Base-by-base conservation (phyloP, 2,113 vertebrate species). In the Oncorhynchus masou region DNA sequence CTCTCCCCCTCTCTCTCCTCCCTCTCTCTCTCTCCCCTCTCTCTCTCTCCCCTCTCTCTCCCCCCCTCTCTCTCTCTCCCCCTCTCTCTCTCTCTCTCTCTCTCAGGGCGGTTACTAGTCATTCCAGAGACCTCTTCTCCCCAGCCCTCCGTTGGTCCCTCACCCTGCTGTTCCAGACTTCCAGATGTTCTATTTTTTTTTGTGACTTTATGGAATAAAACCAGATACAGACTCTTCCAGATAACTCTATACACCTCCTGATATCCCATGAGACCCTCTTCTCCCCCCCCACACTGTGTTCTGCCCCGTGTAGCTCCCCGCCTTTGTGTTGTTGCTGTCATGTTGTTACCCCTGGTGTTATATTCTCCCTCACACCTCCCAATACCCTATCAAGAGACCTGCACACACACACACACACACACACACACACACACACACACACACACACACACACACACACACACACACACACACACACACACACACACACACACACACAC, bases 121-220 rank as follows among this genome's bases (percentile, higher is more conserved):
- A 20, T 19, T 67, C 65, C 25, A 34, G 73, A 12, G 1, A 24
- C 57, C 7, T 59, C 51, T 16, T 16, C 68, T 72, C 15, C 59
- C 31, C 24, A 7, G 25, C 27, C 51, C 66, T 68, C 25, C 8
- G 7, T 15, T 49, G 62, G 7, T 68, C 2, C 81, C 60, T 75
- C 1, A 59, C 64, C 84, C 86, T 75, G 84, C 86, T 83, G 81
- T 85, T 79, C 90, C 86, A 85, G 82, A 90, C 84, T 87, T 54
- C 81, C 91, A 91, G 87, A 89, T 90, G 81, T 89, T 89, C 85
- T 75, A 83, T 80, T 88, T 91, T 92, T 93, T 91, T 93, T 89
- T 92, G 93, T 93, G 91, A 92, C 91, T 88, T 85, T 92, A 90
- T 68, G 72, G 75, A 91, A 89, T 77, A 80, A 87, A 91, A 89